These are phyloP conservation scores for Alcedo quadribrachys DNA, from an alignment of 2,797 vertebrate species.

Conservation along the genomic window DNA sequence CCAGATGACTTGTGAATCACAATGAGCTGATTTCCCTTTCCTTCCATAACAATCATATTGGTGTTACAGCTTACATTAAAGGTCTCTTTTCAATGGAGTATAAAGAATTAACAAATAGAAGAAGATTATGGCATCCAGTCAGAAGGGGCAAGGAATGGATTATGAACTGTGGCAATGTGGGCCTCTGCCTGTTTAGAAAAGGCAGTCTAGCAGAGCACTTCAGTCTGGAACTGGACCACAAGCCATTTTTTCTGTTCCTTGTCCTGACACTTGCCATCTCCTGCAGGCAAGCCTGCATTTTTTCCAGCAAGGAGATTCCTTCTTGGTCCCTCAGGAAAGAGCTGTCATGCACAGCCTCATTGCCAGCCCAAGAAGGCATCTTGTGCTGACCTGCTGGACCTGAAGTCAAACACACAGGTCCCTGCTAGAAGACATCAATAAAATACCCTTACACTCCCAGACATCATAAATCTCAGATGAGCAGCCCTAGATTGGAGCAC, in stretches of 20 bases:
- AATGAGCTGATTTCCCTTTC: not conserved
- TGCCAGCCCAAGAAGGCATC: not conserved
- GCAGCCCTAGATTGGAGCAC: not conserved
- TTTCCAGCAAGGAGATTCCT: not conserved
- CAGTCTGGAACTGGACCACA: not conserved
- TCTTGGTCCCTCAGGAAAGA: not conserved
- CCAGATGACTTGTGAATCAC: not conserved
- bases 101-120: not conserved
- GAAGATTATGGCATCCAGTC: not conserved
- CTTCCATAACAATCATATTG: not conserved
- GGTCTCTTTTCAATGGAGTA: not conserved
- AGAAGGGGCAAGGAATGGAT: not conserved
- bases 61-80: not conserved
- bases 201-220: not conserved
- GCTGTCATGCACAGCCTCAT: no score
- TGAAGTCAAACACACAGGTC: not conserved
- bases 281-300: not conserved
- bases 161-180: not conserved
- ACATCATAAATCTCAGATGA: not conserved
- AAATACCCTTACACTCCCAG: fast-evolving
- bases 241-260: not conserved
- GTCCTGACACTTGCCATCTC: not conserved
- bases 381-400: fast-evolving
- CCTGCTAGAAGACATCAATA: not conserved
- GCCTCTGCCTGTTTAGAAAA: not conserved